phyloP scores from a whole-genome alignment of 2,797 vertebrate genomes.

The Clarias laeviceps region DNA sequence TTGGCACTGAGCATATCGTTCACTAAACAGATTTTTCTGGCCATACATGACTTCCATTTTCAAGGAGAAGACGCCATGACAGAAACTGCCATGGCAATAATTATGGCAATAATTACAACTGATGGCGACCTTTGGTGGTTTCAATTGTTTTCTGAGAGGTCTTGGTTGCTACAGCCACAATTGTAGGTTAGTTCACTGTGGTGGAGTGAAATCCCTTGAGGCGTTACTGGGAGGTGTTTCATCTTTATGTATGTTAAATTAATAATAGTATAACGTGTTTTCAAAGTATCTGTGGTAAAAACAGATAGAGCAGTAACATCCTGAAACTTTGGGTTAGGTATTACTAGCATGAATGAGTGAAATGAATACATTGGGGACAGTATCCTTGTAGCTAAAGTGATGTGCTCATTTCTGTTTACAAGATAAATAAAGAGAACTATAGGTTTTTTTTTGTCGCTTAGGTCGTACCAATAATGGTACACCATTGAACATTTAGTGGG shows the following conservation, averaged over 20 bases:
- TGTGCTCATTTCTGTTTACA: not conserved
- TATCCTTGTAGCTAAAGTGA: not conserved
- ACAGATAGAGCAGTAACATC: not conserved
- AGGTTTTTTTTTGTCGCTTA: not conserved
- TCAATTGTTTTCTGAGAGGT: constrained; percentile 27
- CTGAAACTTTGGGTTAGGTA: not conserved
- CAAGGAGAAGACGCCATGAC: not conserved
- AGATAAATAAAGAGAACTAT: not conserved
- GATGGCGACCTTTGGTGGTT: constrained; percentile 6
- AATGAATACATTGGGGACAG: not conserved
- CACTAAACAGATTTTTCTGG: not conserved
- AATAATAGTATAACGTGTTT: not conserved
- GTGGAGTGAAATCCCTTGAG: constrained; percentile 12
- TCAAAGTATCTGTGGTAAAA: constrained; percentile 15
- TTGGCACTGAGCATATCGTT: not conserved
- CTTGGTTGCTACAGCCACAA: constrained; percentile 20
- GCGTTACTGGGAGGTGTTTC: not conserved
- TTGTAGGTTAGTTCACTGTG: constrained; percentile 15
- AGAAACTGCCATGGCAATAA: not conserved
- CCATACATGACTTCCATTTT: not conserved
- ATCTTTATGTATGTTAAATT: constrained; percentile 19
- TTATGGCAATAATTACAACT: constrained; percentile 20
- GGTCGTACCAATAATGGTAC: too few species aligned
- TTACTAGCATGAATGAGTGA: not conserved
- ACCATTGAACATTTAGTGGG: not conserved